Evolutionary conservation across 1,140 invertebrate species (phyloP), one percentile per base, ranked within the genome.

Genomic region (Apis laboriosa): DNA sequence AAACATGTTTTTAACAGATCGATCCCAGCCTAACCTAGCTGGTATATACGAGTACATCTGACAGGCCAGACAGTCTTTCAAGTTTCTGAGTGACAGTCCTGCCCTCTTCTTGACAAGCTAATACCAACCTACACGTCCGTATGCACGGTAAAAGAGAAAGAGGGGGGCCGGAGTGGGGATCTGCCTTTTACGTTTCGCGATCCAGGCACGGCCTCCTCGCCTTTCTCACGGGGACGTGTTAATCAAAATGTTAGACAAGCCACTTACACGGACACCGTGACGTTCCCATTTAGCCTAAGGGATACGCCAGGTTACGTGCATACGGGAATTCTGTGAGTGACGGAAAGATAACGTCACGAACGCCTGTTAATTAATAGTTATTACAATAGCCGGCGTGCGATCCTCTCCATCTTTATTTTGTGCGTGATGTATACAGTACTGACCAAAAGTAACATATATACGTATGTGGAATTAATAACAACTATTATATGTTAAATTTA

Each of bases 211-310:
- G 85, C 78, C 73, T 85, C 85, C 82, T 80, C 74, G 86, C 91
- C 90, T 91, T 88, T 88, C 88, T 89, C 81, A 89, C 89, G 84
- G 88, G 92, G 92, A 94, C 93, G 93, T 94, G 93, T 94, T 94
- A 94, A 94, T 94, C 94, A 94, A 94, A 94, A 94, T 94, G 93
- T 94, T 94, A 92, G 92, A 94, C 93, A 94, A 94, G 93, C 93
- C 93, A 94, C 93, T 94, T 94, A 94, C 93, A 94, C 87, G 92
- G 86, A 89, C 84, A 89, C 89, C 91, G 90, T 93, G 93, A 94
- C 93, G 93, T 94, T 94, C 92, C 93, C 93, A 94, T 94, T 94
- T 93, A 94, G 90, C 89, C 89, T 80, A 81, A 53, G 56, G 84
- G 89, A 85, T 83, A 80, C 74, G 77, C 58, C 55, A 51, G 56